Percentiles rank a stretch among this genome's conserved stretches.
Conservation (phyloP, 2,113 vertebrate species). For the Burhinus bistriatus region DNA sequence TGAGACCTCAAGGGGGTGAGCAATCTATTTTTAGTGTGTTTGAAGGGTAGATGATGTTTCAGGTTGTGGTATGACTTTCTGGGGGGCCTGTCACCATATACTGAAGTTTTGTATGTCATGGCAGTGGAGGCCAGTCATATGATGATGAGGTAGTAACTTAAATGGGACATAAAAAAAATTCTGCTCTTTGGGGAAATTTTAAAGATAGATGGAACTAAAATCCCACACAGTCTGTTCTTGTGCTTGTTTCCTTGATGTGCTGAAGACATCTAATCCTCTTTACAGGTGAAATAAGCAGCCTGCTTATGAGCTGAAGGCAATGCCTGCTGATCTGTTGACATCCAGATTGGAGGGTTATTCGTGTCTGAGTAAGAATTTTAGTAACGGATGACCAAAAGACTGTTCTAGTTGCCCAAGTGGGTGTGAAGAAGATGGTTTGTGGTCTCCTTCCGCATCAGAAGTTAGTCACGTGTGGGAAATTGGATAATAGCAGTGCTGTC, state of each 20-base stretch:
- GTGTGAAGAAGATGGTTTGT: not conserved
- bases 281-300: constrained; percentile 49
- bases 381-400: not conserved
- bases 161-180: constrained; percentile 41
- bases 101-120: constrained; percentile 59
- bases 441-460: not conserved
- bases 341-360: constrained; percentile 5
- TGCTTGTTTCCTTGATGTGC: constrained; percentile 26
- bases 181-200: constrained; percentile 1
- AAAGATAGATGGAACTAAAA: constrained; percentile 33
- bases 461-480: not conserved
- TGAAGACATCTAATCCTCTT: constrained; percentile 36
- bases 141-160: constrained; percentile 59
- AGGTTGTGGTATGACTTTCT: constrained; percentile 71
- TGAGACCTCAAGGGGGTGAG: constrained; percentile 66
- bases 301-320: constrained; percentile 36
- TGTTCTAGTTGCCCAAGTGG: not conserved
- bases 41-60: constrained; percentile 75
- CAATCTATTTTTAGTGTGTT: constrained; percentile 75
- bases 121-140: constrained; percentile 49
- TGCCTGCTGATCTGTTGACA: constrained; percentile 43
- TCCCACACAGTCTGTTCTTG: not conserved
- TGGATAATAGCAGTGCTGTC: not conserved
- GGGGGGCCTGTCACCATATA: constrained; percentile 57
- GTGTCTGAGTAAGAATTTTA: not conserved